Base-by-base conservation (phyloP, 1,140 invertebrate species). In the Drosophila oshimai region DNA sequence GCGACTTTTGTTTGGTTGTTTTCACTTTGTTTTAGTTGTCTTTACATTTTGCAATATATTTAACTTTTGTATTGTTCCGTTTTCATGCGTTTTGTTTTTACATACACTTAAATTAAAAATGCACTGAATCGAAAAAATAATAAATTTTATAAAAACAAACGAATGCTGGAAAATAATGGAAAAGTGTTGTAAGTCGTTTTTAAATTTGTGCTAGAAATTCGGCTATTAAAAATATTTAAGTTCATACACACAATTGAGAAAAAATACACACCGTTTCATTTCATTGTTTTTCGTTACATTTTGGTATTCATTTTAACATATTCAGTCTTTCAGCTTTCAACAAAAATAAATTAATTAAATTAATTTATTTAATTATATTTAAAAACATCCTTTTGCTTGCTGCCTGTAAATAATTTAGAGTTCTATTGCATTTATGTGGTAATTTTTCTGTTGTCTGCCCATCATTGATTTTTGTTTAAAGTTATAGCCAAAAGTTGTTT, bases 271-370 rank as follows among this genome's bases (percentile, higher is more conserved):
- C 67, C 60, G 47, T 36, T 18, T 70, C 28, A 10, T 42, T 41
- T 68, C 64, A 68, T 54, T 37, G 41, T 68, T 57, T 46, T 75
- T 64, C 26, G 45, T 79, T 72, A 76, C 61, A 50, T 74, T 74
- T 61, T 53, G 75, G 53, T 74, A 58, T 45, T 80, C 60, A 68
- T 70, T 64, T 86, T 86, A 89, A 89, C 86, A 89, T 84, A 89
- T 89, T 89, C 86, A 89, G 86, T 89, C 86, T 89, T 89, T 89
- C 79, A 89, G 84, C 86, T 86, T 86, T 81, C 50, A 89, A 84
- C 72, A 51, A 74, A 83, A 89, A 89, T 86, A 65, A 65, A 89
- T 89, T 89, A 89, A 89, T 89, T 89, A 89, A 89, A 89, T 84
- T 89, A 89, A 89, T 89, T 89, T 86, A 89, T 89, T 89, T 58